Evolutionary conservation across 2,888 invertebrate species (phyloP).

Genomic region (Arrhopalites spinosus): DNA sequence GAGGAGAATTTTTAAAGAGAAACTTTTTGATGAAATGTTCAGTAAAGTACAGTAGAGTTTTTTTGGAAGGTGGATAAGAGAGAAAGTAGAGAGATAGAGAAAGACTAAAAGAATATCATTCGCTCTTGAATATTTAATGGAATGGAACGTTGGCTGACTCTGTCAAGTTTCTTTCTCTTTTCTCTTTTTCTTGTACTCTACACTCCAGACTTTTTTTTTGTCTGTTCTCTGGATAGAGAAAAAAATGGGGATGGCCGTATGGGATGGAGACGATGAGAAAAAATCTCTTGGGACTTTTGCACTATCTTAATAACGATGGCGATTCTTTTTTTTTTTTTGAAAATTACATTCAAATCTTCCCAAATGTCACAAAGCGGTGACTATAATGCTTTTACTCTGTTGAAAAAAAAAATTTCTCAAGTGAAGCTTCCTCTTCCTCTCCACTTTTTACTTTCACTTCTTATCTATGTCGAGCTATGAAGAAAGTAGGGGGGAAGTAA

Average conservation of each 20-base stretch:
- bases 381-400: conserved; percentile 44
- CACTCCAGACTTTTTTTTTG: not conserved
- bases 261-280: not conserved
- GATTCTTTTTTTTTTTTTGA: conserved; percentile 41
- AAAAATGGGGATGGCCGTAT: not conserved
- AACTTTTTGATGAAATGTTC: not conserved
- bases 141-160: conserved; percentile 42
- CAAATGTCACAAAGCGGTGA: conserved; percentile 50
- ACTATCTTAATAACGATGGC: conserved; percentile 52
- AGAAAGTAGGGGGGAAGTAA: too few species aligned
- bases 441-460: not conserved
- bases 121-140: conserved; percentile 55
- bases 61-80: too few species aligned
- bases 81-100: not conserved
- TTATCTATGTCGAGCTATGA: not conserved
- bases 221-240: not conserved
- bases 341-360: conserved; percentile 53
- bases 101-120: conserved; percentile 48
- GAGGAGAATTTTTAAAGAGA: not conserved
- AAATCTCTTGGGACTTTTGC: conserved; percentile 35
- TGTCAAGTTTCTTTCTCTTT: conserved; percentile 8
- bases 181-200: not conserved
- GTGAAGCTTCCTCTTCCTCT: not conserved
- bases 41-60: not conserved
- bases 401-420: not conserved